A percentile compares a stretch with the other conserved stretches of the same genome.
These are phyloP conservation scores for Melinaea menophilus DNA, from an alignment of 2,888 invertebrate species.

Conservation along the genomic window DNA sequence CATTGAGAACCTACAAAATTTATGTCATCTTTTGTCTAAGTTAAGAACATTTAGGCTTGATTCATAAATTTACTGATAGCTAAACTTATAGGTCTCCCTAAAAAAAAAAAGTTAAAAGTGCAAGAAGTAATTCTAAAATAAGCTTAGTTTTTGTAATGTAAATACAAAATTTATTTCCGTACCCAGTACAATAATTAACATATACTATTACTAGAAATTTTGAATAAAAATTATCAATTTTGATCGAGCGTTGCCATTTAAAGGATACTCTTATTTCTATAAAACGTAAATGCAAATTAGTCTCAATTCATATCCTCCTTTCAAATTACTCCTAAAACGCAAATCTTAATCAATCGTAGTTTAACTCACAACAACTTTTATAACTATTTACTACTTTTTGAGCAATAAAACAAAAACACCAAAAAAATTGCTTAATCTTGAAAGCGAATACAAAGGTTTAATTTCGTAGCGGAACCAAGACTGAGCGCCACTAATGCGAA, in stretches of 20 bases:
- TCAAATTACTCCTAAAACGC: too few relatives aligned
- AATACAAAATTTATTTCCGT: too few relatives aligned
- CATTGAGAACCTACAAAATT: slow-evolving; percentile 39
- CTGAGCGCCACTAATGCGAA: slow-evolving; percentile 38
- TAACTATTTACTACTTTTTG: not conserved
- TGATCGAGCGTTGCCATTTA: too few relatives aligned
- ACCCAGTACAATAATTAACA: too few relatives aligned
- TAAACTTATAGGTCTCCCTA: slow-evolving; percentile 36
- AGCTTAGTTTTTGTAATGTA: slow-evolving; percentile 4
- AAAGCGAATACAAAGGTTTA: slow-evolving; percentile 26
- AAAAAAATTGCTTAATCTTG: slow-evolving; percentile 12
- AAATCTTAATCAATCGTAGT: too few relatives aligned
- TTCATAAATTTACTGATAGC: slow-evolving; percentile 48
- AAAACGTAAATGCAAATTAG: too few relatives aligned
- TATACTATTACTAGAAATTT: too few relatives aligned
- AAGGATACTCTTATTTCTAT: too few relatives aligned
- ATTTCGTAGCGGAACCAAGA: slow-evolving; percentile 22
- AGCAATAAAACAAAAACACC: not conserved
- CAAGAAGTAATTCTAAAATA: slow-evolving; percentile 17
- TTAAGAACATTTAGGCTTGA: slow-evolving; percentile 51
- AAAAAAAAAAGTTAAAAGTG: slow-evolving; percentile 22
- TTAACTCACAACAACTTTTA: not conserved
- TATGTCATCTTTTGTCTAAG: slow-evolving; percentile 43
- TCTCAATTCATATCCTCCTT: too few relatives aligned
- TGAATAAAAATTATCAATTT: too few relatives aligned